Conservation (phyloP, 2,888 invertebrate genomes). For the Linhomoeus sp. region DNA sequence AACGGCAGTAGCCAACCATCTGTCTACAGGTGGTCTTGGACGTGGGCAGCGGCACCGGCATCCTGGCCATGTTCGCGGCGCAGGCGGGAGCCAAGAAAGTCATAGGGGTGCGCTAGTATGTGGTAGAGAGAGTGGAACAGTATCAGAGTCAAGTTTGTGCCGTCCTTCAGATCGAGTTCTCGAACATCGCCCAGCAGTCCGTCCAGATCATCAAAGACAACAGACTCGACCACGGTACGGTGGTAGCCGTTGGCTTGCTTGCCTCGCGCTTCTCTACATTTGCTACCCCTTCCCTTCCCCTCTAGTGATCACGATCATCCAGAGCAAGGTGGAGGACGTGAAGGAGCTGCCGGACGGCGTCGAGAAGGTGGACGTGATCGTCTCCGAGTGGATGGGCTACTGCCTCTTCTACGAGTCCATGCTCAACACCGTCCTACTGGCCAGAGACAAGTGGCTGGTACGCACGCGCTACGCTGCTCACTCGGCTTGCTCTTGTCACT, state of each 20-base stretch:
- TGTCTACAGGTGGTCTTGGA: slow-evolving; percentile 89
- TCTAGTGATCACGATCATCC: slow-evolving; percentile 30
- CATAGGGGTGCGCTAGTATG: slow-evolving; percentile 51
- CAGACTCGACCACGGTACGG: slow-evolving; percentile 32
- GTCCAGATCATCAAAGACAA: slow-evolving; percentile 64
- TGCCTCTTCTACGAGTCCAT: slow-evolving; percentile 96
- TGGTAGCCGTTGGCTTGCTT: too few species aligned
- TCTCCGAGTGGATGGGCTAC: slow-evolving; percentile 62
- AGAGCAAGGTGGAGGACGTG: slow-evolving; percentile 70
- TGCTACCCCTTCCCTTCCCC: slow-evolving; percentile 1
- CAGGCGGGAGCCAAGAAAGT: slow-evolving; percentile 89
- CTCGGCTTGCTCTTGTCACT: too few species aligned
- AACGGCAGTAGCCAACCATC: too few species aligned
- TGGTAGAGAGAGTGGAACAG: too few species aligned
- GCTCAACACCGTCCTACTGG: slow-evolving; percentile 95
- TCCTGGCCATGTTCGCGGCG: slow-evolving; percentile 97
- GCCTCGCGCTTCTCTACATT: too few species aligned
- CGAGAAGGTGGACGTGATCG: slow-evolving; percentile 67
- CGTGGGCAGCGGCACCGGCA: slow-evolving; percentile 96
- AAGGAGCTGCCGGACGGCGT: slow-evolving; percentile 58
- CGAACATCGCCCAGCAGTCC: slow-evolving; percentile 93
- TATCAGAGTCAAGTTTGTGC: neutral
- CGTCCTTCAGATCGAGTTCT: slow-evolving; percentile 58
- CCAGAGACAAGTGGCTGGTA: slow-evolving; percentile 85
- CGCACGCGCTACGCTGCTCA: too few species aligned